These are phyloP conservation scores for Spondyliosoma cantharus DNA, from an alignment of 2,797 vertebrate species.

Conservation along the genomic window DNA sequence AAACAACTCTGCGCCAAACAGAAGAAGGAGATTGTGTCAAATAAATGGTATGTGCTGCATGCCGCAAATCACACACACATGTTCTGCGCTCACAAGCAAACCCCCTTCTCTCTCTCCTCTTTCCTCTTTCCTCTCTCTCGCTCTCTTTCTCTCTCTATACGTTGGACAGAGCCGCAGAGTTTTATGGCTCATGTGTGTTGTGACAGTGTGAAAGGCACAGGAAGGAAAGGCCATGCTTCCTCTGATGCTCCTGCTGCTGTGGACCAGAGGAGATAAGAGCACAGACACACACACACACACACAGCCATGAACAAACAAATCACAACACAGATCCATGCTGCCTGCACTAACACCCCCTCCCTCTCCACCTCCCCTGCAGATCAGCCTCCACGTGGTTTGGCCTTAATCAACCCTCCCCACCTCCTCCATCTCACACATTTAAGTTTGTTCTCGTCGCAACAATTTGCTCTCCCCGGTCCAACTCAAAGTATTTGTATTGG, in stretches of 20 bases:
- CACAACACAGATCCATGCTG: conserved; percentile 72
- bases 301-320: conserved; percentile 66
- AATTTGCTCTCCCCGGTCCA: conserved; percentile 45
- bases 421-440: conserved; percentile 54
- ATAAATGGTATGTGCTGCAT: conserved; percentile 68
- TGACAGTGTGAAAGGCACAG: conserved; percentile 85
- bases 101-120: not conserved
- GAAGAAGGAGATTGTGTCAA: conserved; percentile 68
- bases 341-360: conserved; percentile 67
- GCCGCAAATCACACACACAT: conserved; percentile 73
- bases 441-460: conserved; percentile 54
- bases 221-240: conserved; percentile 85
- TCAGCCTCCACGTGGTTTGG: conserved; percentile 72
- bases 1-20: conserved; percentile 62
- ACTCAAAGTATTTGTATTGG: conserved; percentile 57
- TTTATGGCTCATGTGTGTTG: conserved; percentile 77
- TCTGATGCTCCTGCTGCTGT: conserved; percentile 84
- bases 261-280: conserved; percentile 81
- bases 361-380: conserved; percentile 62
- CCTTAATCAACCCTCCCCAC: conserved; percentile 55
- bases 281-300: conserved; percentile 58
- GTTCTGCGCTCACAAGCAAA: conserved; percentile 42
- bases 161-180: conserved; percentile 57
- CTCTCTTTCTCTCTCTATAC: conserved; percentile 38
- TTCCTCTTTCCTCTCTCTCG: not conserved